Conservation (phyloP, 2,888 invertebrate genomes). For the Caenorhabditis virilis region DNA sequence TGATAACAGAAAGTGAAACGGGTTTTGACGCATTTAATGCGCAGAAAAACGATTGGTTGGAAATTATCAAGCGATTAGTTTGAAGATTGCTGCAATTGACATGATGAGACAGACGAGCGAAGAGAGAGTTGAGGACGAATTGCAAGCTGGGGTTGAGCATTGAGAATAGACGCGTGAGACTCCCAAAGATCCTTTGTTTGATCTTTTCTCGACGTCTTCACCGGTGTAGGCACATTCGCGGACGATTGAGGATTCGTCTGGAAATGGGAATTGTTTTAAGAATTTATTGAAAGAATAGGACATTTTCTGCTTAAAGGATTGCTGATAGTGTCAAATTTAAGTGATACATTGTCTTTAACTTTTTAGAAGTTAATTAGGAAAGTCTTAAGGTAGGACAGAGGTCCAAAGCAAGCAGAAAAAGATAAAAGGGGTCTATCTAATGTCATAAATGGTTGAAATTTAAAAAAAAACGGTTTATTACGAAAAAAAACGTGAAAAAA, state of each 20-base stretch:
- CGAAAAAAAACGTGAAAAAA: too few relatives aligned
- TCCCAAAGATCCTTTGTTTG: constrained; percentile 47
- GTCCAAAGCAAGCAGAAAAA: too few relatives aligned
- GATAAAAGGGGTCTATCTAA: too few relatives aligned
- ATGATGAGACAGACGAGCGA: constrained; percentile 1
- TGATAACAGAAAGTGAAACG: too few relatives aligned
- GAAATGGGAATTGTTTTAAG: too few relatives aligned
- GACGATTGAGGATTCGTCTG: constrained; percentile 46
- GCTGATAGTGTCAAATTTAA: too few relatives aligned
- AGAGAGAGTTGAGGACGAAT: constrained; percentile 20
- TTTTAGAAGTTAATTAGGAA: too few relatives aligned
- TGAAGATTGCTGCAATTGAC: not conserved
- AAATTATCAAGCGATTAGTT: not conserved
- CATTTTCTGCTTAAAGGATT: not conserved
- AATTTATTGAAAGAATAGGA: not conserved
- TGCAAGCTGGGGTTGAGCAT: constrained; percentile 42
- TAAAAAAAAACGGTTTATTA: too few relatives aligned
- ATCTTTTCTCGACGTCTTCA: constrained; percentile 41
- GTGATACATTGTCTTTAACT: too few relatives aligned
- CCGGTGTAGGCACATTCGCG: constrained; percentile 58
- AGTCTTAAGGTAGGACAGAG: too few relatives aligned
- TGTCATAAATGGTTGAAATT: too few relatives aligned
- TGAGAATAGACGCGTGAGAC: constrained; percentile 43
- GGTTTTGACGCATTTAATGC: not conserved
- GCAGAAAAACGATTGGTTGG: not conserved